Conservation (phyloP, 2,797 vertebrate species). For the Bryconaethiops microstoma region DNA sequence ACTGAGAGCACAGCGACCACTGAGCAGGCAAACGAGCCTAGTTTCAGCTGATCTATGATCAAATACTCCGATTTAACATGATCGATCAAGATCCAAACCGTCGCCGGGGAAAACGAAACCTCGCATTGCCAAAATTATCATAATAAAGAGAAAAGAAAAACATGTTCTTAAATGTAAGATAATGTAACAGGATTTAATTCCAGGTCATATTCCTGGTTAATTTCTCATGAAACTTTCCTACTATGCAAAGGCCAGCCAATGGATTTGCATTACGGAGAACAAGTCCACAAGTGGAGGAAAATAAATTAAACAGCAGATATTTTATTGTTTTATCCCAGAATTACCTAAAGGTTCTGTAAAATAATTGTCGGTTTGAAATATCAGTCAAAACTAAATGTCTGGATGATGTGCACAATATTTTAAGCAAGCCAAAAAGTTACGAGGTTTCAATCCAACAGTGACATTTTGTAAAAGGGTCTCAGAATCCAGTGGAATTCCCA, state of each 20-base stretch:
- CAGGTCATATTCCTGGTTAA: neutral
- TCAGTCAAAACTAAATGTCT: too few species aligned
- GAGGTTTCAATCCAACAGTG: neutral
- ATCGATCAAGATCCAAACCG: neutral
- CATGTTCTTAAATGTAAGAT: neutral
- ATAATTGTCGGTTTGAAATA: too few species aligned
- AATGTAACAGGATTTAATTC: neutral
- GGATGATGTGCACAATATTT: too few species aligned
- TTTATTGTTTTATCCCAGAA: too few species aligned
- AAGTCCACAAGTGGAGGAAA: neutral
- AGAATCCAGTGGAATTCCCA: neutral
- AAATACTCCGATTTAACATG: conserved; percentile 10
- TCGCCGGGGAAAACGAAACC: neutral
- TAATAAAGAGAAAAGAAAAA: neutral
- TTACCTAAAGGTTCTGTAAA: too few species aligned
- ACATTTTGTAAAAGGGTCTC: too few species aligned
- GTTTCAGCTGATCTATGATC: conserved; percentile 24
- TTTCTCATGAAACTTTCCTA: neutral
- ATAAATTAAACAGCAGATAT: neutral
- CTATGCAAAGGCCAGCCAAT: neutral
- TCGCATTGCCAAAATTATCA: neutral
- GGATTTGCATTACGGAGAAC: neutral
- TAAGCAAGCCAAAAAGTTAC: too few species aligned
- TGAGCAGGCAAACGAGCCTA: conserved; percentile 33
- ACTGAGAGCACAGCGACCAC: conserved; percentile 60